Percentiles rank a stretch among this genome's conserved stretches.
Evolutionary conservation across 2,888 invertebrate genomes (phyloP).

Genomic region (Agrotis clavis): DNA sequence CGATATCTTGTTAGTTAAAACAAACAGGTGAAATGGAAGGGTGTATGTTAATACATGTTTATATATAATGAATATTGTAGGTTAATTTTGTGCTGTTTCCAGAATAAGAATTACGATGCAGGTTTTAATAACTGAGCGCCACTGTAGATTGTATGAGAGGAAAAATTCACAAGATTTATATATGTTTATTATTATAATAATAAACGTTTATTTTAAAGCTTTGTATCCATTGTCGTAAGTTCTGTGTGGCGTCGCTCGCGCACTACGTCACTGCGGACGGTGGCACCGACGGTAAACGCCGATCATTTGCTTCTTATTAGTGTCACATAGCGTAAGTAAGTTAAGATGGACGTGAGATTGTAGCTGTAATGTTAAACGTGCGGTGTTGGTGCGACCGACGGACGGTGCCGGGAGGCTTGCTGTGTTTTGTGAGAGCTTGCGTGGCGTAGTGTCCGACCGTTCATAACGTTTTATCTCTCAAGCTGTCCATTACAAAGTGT

Average conservation of each 20-base stretch:
- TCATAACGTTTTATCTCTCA: slow-evolving; percentile 60
- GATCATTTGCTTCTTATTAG: slow-evolving; percentile 50
- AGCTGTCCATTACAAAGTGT: slow-evolving; percentile 79
- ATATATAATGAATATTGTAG: slow-evolving; percentile 90
- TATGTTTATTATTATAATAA: slow-evolving; percentile 59
- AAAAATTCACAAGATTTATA: slow-evolving; percentile 66
- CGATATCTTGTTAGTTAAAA: slow-evolving; percentile 78
- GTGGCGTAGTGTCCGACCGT: slow-evolving; percentile 61
- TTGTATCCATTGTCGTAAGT: slow-evolving; percentile 51
- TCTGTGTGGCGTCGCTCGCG: slow-evolving; percentile 33
- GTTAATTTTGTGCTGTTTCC: slow-evolving; percentile 89
- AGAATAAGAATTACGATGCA: slow-evolving; percentile 72
- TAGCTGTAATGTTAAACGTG: slow-evolving; percentile 33
- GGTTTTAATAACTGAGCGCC: slow-evolving; percentile 57
- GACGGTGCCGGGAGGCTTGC: slow-evolving; percentile 38
- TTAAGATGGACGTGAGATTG: slow-evolving; percentile 52
- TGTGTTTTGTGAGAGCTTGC: slow-evolving; percentile 53
- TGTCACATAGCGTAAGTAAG: slow-evolving; percentile 53
- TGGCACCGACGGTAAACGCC: slow-evolving; percentile 16
- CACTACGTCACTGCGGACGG: slow-evolving; percentile 49
- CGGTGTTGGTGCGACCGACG: slow-evolving; percentile 36
- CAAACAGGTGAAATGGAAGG: slow-evolving; percentile 82
- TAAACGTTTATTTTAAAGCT: slow-evolving; percentile 60
- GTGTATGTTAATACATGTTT: slow-evolving; percentile 89
- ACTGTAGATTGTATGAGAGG: slow-evolving; percentile 61